A percentile compares a stretch with the other conserved stretches of the same genome.
Evolutionary conservation across 2,797 vertebrate genomes (phyloP).

Genomic region (Acanthurus lineatus): DNA sequence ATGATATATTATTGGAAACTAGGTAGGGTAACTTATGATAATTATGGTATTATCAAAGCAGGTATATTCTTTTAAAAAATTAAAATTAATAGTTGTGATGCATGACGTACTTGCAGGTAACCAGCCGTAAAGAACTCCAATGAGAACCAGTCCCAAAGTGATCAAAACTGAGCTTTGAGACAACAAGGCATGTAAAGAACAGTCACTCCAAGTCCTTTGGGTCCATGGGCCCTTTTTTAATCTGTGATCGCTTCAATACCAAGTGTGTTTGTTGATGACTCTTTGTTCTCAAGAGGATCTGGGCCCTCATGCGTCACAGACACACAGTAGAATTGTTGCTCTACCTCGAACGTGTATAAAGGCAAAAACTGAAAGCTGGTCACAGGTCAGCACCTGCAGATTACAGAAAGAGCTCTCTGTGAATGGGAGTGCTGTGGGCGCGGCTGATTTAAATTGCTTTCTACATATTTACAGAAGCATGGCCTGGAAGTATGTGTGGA

Average conservation of each 20-base stretch:
- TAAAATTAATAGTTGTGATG: not conserved
- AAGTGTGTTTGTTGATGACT: not conserved
- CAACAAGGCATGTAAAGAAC: not conserved
- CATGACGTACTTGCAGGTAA: not conserved
- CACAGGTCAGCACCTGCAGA: constrained; percentile 24
- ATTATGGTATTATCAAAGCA: not conserved
- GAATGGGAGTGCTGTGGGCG: constrained; percentile 42
- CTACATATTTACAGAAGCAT: constrained; percentile 38
- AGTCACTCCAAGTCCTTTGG: not conserved
- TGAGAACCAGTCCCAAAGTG: not conserved
- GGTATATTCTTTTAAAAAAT: not conserved
- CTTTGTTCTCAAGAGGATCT: not conserved
- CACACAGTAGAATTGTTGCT: not conserved
- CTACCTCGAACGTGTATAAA: not conserved
- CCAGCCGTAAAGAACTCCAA: not conserved
- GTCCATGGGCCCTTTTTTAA: accelerated
- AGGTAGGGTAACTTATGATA: no score
- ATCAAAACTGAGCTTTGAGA: not conserved
- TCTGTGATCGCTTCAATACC: no score
- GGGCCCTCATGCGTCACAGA: not conserved
- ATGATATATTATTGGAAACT: no score
- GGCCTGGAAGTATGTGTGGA: constrained; percentile 53
- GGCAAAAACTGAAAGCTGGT: not conserved
- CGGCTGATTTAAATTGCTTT: constrained; percentile 30
- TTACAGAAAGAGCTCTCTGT: not conserved